Conservation (phyloP, 2,797 vertebrate species). For the Potorous gilbertii region DNA sequence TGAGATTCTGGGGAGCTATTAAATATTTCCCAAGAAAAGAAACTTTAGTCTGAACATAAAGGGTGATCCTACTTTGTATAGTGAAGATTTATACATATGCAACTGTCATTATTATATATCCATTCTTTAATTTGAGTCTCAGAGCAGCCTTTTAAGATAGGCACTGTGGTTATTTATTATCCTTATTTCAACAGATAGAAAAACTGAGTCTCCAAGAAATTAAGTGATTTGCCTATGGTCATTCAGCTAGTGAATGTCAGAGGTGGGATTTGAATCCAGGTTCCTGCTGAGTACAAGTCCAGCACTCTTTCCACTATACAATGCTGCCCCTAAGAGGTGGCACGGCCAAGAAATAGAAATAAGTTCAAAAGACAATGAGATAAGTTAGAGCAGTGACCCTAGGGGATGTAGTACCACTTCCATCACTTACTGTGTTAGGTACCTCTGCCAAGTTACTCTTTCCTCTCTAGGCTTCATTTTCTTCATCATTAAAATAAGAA, state of each 20-base stretch:
- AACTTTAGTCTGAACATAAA: background rate
- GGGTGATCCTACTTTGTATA: background rate
- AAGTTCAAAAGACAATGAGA: background rate
- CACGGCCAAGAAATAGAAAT: background rate
- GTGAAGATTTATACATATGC: background rate
- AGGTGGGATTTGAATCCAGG: too few relatives aligned
- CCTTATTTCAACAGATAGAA: too few relatives aligned
- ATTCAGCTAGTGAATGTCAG: too few relatives aligned
- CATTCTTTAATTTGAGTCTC: too few relatives aligned
- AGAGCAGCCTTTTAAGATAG: too few relatives aligned
- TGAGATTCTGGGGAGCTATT: background rate
- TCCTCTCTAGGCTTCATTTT: background rate
- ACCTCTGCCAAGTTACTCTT: background rate
- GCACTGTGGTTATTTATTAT: too few relatives aligned
- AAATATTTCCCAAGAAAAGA: background rate
- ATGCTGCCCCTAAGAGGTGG: background rate
- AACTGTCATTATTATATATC: background rate
- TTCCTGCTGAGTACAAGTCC: background rate
- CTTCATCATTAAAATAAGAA: background rate
- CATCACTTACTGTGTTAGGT: background rate
- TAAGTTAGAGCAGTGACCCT: background rate
- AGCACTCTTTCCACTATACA: background rate
- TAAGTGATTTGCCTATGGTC: too few relatives aligned
- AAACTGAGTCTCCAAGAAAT: too few relatives aligned
- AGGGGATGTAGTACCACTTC: background rate